Conservation (phyloP, 2,888 invertebrate genomes). For the Smittia aterrima region DNA sequence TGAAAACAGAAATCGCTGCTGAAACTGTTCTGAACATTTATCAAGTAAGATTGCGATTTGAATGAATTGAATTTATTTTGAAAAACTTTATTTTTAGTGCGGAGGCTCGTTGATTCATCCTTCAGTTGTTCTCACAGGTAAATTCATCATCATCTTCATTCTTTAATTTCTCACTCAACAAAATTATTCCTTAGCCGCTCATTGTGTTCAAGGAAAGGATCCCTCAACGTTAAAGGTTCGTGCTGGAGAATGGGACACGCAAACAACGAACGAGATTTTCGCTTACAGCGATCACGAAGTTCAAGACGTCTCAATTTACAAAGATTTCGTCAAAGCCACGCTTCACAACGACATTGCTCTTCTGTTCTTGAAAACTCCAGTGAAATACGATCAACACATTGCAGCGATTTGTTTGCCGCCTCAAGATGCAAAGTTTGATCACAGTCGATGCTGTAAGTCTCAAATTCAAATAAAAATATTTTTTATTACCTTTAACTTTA, state of each 20-base stretch:
- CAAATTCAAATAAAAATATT: too few species aligned
- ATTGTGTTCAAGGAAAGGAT: conserved; percentile 59
- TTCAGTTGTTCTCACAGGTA: conserved; percentile 39
- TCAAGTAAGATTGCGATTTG: too few species aligned
- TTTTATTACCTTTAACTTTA: too few species aligned
- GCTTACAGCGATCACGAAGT: conserved; percentile 71
- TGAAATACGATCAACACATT: conserved; percentile 65
- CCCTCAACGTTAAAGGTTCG: conserved; percentile 55
- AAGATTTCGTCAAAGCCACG: conserved; percentile 62
- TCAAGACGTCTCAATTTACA: conserved; percentile 59
- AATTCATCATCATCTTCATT: not conserved
- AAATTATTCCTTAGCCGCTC: conserved; percentile 67
- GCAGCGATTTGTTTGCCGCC: conserved; percentile 68
- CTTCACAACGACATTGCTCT: conserved; percentile 74
- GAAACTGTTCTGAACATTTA: too few species aligned
- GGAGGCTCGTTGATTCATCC: conserved; percentile 52
- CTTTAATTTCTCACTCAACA: not conserved
- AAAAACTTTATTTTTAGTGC: conserved; percentile 42
- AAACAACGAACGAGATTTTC: conserved; percentile 66
- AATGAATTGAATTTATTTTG: too few species aligned
- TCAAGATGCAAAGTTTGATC: conserved; percentile 50
- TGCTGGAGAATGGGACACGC: conserved; percentile 82
- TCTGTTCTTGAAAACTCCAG: conserved; percentile 62
- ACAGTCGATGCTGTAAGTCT: conserved; percentile 45
- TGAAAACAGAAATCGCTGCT: conserved; percentile 43